Percentiles rank a stretch among this genome's conserved stretches.
Conservation (phyloP, 2,113 vertebrate genomes). For the Pseudolaguvia tuberculata region DNA sequence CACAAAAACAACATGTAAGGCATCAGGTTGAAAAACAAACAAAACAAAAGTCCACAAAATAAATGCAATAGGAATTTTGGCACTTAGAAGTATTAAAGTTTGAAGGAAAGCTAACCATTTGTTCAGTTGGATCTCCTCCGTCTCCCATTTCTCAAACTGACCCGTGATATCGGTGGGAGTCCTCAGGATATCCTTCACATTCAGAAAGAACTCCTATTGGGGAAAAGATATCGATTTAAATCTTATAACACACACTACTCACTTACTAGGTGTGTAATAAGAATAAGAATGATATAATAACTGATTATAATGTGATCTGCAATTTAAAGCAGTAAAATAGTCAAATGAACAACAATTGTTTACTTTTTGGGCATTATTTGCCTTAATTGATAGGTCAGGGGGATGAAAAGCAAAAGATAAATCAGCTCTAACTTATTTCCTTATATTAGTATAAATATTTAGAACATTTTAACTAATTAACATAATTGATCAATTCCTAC, state of each 20-base stretch:
- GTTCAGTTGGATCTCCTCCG: conserved; percentile 78
- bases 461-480: no score
- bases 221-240: conserved; percentile 1
- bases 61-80: neutral
- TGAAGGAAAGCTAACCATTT: conserved; percentile 61
- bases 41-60: neutral
- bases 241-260: neutral
- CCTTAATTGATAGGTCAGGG: no score
- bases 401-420: no score
- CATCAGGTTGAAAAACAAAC: neutral
- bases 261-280: neutral
- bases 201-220: conserved; percentile 91
- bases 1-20: neutral
- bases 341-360: no score
- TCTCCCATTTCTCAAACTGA: conserved; percentile 90
- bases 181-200: conserved; percentile 88
- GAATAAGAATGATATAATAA: no score
- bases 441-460: no score
- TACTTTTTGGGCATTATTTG: no score
- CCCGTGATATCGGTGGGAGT: conserved; percentile 74
- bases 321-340: no score
- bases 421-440: no score
- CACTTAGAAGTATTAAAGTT: neutral
- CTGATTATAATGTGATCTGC: no score
- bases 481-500: no score